Base-by-base conservation (phyloP, 2,113 vertebrate genomes). In the Symphodus melops region DNA sequence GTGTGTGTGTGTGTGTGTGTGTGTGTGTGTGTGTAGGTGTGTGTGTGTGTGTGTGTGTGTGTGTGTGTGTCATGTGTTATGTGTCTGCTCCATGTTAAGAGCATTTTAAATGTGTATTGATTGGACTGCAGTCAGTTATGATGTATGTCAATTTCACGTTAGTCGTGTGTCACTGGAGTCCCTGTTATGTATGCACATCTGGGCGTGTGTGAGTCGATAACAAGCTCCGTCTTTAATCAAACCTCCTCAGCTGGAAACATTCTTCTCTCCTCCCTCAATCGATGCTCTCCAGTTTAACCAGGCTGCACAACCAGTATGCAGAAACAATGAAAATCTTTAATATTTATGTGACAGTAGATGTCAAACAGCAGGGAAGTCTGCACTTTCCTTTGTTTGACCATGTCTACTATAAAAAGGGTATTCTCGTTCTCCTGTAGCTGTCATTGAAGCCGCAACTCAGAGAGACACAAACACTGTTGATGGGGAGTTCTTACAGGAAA, bases 101-200 rank as follows among this genome's bases (percentile, higher is more conserved):
- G 44, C 74, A 84, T 81, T 87, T 83, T 89, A 86, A 91, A 86
- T 87, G 55, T 72, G 33, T 88, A 88, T 89, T 79, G 87, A 91
- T 84, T 66, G 10, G 7, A 20, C 14, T 42, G 20, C 57, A 63
- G 52, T 61, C 72, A 60, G 77, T 81, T 62, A 89, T 85, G 78
- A 89, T 88, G 53, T 82, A 83, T 76, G 70, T 60, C 44, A 74
- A 48, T 81, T 76, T 78, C 70, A 81, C 78, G 72, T 74, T 76
- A 74, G 65, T 59, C 20, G 46, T 10, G 46, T 51, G 39, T 72
- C 66, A 74, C 52, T 79, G 44, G 48, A 62, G 17, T 60, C 21
- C 28, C 20, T 72, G 57, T 76, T 83, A 57, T 64, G 20, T 73
- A 54, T 75, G 63, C 19, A 9, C 59, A 14, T 57, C 23, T 39